Evolutionary conservation across 2,797 vertebrate genomes (phyloP).

Genomic region (Orestias chungarensis): DNA sequence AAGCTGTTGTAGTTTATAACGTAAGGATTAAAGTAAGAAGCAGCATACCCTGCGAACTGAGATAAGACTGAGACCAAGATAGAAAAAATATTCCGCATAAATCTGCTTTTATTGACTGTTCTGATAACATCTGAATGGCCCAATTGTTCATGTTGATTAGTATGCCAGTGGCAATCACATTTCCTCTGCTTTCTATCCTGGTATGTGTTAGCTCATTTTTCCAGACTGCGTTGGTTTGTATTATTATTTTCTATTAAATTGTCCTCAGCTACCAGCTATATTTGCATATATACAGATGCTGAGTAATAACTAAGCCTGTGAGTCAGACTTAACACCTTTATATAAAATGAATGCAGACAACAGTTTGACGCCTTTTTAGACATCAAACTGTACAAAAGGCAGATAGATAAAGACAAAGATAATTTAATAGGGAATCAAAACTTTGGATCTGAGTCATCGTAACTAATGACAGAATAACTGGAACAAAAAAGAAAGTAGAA

Average conservation of each 20-base stretch:
- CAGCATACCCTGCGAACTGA: constrained; percentile 20
- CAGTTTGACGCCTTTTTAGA: background rate
- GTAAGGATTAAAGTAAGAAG: constrained; percentile 6
- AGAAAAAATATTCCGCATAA: constrained; percentile 9
- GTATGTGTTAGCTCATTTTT: background rate
- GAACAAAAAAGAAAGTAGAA: background rate
- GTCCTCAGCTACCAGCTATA: background rate
- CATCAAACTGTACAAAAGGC: background rate
- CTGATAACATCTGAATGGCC: constrained; percentile 28
- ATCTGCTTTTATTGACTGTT: constrained; percentile 11
- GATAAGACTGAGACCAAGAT: constrained; percentile 18
- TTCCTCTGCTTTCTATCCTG: constrained; percentile 1
- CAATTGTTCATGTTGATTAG: constrained; percentile 15
- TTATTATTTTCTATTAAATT: background rate
- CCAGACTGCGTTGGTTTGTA: background rate
- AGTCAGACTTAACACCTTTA: background rate
- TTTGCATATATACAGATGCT: background rate
- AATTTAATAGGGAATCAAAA: background rate
- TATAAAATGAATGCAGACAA: background rate
- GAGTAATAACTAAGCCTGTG: background rate
- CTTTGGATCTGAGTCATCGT: background rate
- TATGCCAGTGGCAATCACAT: constrained; percentile 18
- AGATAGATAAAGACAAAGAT: background rate
- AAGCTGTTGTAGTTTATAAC: constrained; percentile 2
- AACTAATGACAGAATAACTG: background rate